Percentiles rank a stretch among this genome's conserved stretches.
These are phyloP conservation scores for Embidobia sp. DNA, from an alignment of 2,888 invertebrate species.

Conservation along the genomic window DNA sequence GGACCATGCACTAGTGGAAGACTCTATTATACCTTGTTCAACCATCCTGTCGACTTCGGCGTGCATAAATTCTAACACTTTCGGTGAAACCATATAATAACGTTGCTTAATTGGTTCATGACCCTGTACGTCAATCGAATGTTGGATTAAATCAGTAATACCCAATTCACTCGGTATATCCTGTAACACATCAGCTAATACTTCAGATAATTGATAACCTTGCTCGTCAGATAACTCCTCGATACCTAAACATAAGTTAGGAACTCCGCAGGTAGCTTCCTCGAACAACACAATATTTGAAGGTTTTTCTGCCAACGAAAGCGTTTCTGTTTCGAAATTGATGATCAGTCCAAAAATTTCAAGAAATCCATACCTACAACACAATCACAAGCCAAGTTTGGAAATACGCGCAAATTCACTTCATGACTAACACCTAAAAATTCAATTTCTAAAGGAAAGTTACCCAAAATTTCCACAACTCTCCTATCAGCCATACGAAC, in stretches of 20 bases:
- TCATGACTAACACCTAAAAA: neutral
- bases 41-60: neutral
- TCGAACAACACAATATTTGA: neutral
- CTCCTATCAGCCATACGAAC: neutral
- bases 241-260: neutral
- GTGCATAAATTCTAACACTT: neutral
- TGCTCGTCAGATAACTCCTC: neutral
- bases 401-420: neutral
- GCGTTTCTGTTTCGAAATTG: neutral
- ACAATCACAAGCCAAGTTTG: neutral
- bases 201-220: neutral
- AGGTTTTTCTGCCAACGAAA: neutral
- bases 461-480: neutral
- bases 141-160: neutral
- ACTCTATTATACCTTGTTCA: neutral
- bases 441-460: neutral
- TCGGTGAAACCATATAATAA: neutral
- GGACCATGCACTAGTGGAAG: neutral
- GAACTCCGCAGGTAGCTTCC: neutral
- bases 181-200: too few relatives aligned
- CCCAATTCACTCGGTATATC: neutral
- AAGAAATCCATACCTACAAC: slow-evolving; percentile 4
- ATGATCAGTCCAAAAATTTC: neutral
- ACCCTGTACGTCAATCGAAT: neutral
- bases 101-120: neutral